Evolutionary conservation across 2,888 invertebrate species (phyloP).

Genomic region (Zeuzera pyrina): DNA sequence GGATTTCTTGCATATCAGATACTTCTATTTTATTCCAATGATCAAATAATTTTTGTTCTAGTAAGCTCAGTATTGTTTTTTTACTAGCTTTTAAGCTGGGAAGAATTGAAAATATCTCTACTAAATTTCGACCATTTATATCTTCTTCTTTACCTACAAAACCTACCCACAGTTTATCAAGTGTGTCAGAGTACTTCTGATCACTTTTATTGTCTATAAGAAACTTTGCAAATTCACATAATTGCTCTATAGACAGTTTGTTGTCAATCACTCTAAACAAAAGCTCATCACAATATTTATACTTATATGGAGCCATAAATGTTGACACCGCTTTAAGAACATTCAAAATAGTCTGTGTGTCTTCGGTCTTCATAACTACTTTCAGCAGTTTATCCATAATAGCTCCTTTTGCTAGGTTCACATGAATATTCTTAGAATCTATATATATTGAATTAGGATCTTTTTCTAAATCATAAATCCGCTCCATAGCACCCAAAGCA

Average conservation of each 20-base stretch:
- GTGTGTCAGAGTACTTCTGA: constrained; percentile 57
- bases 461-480: constrained; percentile 57
- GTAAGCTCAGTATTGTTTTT: constrained; percentile 66
- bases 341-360: constrained; percentile 58
- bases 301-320: constrained; percentile 54
- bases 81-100: constrained; percentile 74
- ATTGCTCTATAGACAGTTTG: constrained; percentile 69
- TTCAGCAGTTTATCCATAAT: constrained; percentile 58
- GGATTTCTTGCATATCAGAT: constrained; percentile 57
- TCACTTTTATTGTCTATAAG: constrained; percentile 62
- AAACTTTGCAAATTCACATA: constrained; percentile 73
- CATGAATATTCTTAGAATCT: constrained; percentile 28
- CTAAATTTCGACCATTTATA: constrained; percentile 72
- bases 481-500: constrained; percentile 62
- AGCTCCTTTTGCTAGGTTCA: constrained; percentile 55
- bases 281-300: constrained; percentile 75
- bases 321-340: constrained; percentile 48
- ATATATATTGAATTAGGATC: constrained; percentile 26
- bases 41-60: constrained; percentile 72
- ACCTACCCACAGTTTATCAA: constrained; percentile 79
- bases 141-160: constrained; percentile 71
- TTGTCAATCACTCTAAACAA: constrained; percentile 75
- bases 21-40: constrained; percentile 72
- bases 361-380: constrained; percentile 59
- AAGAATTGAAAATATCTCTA: constrained; percentile 69